Evolutionary conservation across 2,888 invertebrate genomes (phyloP).

Genomic region (Altica lythri): DNA sequence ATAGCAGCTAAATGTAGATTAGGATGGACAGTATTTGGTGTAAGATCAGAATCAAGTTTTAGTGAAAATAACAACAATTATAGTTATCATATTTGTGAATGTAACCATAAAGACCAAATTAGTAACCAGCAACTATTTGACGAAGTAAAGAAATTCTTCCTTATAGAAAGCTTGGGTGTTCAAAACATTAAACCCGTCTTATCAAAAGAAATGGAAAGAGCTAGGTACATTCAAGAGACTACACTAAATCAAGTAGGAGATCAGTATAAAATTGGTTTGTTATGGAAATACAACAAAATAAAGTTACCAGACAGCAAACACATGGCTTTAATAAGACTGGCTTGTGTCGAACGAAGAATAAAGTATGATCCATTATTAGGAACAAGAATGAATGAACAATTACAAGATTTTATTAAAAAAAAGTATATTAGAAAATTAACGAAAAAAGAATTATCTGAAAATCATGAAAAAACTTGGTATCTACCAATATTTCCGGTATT

Average conservation of each 20-base stretch:
- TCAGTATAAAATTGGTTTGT: background rate
- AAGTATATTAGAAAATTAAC: constrained; percentile 36
- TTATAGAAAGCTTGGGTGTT: constrained; percentile 27
- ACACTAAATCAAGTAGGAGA: constrained; percentile 1
- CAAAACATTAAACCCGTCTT: background rate
- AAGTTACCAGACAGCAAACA: too few species aligned
- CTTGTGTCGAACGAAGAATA: constrained; percentile 33
- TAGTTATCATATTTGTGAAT: too few species aligned
- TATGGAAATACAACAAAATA: too few species aligned
- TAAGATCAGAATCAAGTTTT: background rate
- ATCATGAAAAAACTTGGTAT: constrained; percentile 40
- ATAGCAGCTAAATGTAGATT: constrained; percentile 34
- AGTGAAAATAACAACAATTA: background rate
- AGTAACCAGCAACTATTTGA: constrained; percentile 8
- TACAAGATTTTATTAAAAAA: constrained; percentile 29
- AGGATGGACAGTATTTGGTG: constrained; percentile 29
- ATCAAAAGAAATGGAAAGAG: constrained; percentile 16
- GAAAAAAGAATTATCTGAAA: constrained; percentile 27
- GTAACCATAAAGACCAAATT: constrained; percentile 2
- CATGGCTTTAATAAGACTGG: background rate
- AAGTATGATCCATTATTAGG: constrained; percentile 25
- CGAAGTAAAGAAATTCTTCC: constrained; percentile 20
- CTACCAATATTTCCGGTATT: constrained; percentile 43
- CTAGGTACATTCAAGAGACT: constrained; percentile 25
- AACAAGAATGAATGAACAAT: constrained; percentile 26